Evolutionary conservation across 2,888 invertebrate genomes (phyloP).

Genomic region (Tetanocera ferruginea): DNA sequence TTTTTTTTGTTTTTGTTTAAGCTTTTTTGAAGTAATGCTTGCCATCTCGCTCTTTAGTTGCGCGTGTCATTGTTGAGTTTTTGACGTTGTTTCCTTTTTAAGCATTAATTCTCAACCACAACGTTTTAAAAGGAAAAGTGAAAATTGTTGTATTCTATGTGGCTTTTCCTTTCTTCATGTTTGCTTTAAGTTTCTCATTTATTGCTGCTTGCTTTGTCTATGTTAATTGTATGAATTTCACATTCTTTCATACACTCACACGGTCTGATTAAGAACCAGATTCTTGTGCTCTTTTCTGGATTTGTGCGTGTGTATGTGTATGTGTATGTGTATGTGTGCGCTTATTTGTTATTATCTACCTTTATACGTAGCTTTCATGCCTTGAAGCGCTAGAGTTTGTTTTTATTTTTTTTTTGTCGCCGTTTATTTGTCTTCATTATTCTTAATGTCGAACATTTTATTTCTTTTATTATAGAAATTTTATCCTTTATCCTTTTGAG

Average conservation of each 20-base stretch:
- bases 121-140: too few species aligned
- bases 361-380: background rate
- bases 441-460: background rate
- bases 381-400: background rate
- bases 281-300: background rate
- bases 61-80: conserved; percentile 33
- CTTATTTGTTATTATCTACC: background rate
- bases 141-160: background rate
- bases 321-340: background rate
- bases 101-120: background rate
- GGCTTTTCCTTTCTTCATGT: background rate
- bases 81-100: background rate
- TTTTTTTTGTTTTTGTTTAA: background rate
- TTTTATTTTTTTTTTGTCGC: background rate
- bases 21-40: background rate
- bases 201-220: background rate
- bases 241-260: too few species aligned
- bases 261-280: too few species aligned
- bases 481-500: background rate
- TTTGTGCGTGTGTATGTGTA: background rate
- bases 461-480: background rate
- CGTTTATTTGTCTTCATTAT: background rate
- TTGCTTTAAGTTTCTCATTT: background rate
- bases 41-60: conserved; percentile 3
- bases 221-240: background rate